These are phyloP conservation scores for Orcinus orca DNA, from an alignment of 2,113 vertebrate species.

Conservation along the genomic window DNA sequence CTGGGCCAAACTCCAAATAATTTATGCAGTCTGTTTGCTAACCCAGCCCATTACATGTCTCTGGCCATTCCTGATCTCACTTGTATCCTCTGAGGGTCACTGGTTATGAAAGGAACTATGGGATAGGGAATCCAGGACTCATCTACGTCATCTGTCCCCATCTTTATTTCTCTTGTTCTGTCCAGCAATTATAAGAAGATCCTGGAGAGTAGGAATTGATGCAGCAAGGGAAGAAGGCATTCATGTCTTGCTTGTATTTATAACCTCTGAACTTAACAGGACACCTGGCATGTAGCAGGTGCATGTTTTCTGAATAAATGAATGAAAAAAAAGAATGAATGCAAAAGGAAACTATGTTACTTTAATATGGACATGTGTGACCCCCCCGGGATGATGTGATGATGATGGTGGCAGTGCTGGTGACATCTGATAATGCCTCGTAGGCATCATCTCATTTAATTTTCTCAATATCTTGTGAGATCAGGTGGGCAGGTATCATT, in stretches of 20 bases:
- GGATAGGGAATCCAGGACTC: neutral
- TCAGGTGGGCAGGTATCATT: neutral
- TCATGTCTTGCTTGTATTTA: neutral
- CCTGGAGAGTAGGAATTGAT: neutral
- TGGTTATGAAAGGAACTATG: neutral
- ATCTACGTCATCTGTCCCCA: neutral
- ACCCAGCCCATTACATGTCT: neutral
- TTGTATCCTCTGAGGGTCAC: neutral
- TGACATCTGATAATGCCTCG: neutral
- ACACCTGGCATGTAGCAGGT: neutral
- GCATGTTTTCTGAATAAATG: neutral
- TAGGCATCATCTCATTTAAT: neutral
- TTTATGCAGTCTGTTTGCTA: neutral
- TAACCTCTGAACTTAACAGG: neutral
- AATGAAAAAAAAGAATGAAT: neutral
- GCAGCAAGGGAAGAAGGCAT: neutral
- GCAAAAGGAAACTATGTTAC: neutral
- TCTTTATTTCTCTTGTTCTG: neutral
- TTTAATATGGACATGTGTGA: neutral
- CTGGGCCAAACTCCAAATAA: neutral
- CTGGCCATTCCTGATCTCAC: neutral
- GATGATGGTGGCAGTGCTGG: neutral
- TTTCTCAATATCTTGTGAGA: neutral
- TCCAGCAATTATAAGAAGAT: neutral
- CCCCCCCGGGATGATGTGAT: neutral